Evolutionary conservation across 53 echinoderm and acorn worm genomes (phyloP).

Genomic region (Holothuria leucospilota): DNA sequence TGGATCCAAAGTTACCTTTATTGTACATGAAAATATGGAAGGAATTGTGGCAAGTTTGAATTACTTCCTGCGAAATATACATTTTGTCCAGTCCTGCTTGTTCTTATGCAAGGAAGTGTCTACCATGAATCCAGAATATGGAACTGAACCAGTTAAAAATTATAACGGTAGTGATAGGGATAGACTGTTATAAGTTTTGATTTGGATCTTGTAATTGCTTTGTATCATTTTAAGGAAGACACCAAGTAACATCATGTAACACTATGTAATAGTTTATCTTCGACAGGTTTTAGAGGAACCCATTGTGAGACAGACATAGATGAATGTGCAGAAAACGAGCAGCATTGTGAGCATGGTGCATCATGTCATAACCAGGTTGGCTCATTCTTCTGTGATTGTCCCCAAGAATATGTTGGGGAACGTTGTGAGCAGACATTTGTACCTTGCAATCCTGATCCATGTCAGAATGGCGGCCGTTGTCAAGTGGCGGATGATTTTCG

Average conservation of each 20-base stretch:
- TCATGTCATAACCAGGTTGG: slow-evolving; percentile 71
- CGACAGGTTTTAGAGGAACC: slow-evolving; percentile 64
- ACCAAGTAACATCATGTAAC: background rate
- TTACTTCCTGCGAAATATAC: too few relatives aligned
- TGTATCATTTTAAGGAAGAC: background rate
- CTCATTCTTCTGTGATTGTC: slow-evolving; percentile 72
- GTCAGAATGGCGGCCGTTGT: slow-evolving; percentile 76
- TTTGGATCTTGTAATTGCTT: too few relatives aligned
- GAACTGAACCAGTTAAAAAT: too few relatives aligned
- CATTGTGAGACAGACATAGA: slow-evolving; percentile 72
- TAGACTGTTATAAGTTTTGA: too few relatives aligned
- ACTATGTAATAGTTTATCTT: background rate
- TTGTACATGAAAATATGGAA: too few relatives aligned
- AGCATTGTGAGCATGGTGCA: slow-evolving; percentile 77
- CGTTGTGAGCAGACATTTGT: slow-evolving; percentile 65
- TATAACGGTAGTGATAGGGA: too few relatives aligned
- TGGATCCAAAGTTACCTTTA: too few relatives aligned
- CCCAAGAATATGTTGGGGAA: slow-evolving; percentile 60
- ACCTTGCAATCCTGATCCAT: slow-evolving; percentile 75
- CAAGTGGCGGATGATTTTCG: background rate
- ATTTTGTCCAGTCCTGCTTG: too few relatives aligned
- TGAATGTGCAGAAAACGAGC: slow-evolving; percentile 59
- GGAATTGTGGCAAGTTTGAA: too few relatives aligned
- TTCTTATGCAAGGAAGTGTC: too few relatives aligned
- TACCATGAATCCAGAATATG: too few relatives aligned